These are phyloP conservation scores for Pseudochromis fuscus DNA, from an alignment of 2,797 vertebrate species.

Conservation along the genomic window DNA sequence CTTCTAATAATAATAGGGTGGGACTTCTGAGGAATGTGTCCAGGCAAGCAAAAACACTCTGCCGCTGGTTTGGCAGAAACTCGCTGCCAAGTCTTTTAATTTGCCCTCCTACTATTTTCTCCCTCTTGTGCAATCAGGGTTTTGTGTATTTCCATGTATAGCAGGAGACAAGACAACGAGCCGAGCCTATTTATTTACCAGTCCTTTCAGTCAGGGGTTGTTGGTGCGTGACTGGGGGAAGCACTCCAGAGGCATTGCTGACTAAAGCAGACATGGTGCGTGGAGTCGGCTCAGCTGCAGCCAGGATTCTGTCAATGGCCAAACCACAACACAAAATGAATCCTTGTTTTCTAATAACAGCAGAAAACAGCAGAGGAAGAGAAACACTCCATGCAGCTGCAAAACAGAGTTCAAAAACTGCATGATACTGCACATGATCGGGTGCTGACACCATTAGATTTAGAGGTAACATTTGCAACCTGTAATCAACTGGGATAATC, in stretches of 20 bases:
- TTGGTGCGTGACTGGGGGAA: conserved; percentile 72
- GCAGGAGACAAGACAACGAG: conserved; percentile 68
- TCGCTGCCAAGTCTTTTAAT: conserved; percentile 72
- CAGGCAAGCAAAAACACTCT: conserved; percentile 80
- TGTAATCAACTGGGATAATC: background rate
- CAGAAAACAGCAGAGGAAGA: conserved; percentile 36
- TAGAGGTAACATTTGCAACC: background rate
- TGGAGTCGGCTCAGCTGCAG: conserved; percentile 47
- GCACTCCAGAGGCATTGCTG: conserved; percentile 63
- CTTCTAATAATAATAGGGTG: conserved; percentile 83
- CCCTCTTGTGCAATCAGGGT: conserved; percentile 65
- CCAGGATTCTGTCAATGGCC: conserved; percentile 60
- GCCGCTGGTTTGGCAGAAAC: conserved; percentile 70
- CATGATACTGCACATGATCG: background rate
- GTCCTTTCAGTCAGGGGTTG: conserved; percentile 62
- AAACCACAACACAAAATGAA: conserved; percentile 60
- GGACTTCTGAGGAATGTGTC: conserved; percentile 81
- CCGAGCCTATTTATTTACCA: conserved; percentile 72
- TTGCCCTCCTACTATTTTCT: conserved; percentile 63
- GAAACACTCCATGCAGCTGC: conserved; percentile 16
- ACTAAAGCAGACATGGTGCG: conserved; percentile 63
- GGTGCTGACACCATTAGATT: background rate
- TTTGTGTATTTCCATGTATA: conserved; percentile 69
- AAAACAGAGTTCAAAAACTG: background rate
- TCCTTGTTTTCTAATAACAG: conserved; percentile 59